Evolutionary conservation across 2,888 invertebrate species (phyloP).

Genomic region (Cheilosia urbana): DNA sequence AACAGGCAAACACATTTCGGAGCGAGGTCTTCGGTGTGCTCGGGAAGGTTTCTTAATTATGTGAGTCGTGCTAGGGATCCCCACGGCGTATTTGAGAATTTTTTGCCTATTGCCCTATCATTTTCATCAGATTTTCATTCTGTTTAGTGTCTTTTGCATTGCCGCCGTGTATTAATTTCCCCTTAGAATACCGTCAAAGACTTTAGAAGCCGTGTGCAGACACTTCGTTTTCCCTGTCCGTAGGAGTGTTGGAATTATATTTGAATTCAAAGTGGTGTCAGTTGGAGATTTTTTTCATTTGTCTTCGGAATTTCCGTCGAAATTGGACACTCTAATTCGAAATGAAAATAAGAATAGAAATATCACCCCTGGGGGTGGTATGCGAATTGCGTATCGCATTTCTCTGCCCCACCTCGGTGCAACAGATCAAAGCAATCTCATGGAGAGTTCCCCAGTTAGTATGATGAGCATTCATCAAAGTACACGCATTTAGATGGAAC

Average conservation of each 20-base stretch:
- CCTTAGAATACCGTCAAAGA: slow-evolving; percentile 35
- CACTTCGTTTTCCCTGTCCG: neutral
- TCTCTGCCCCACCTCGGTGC: slow-evolving; percentile 8
- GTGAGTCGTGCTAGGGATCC: slow-evolving; percentile 41
- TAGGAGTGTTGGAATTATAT: slow-evolving; percentile 26
- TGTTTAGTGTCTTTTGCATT: slow-evolving; percentile 1
- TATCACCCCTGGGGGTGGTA: neutral
- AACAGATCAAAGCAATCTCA: slow-evolving; percentile 37
- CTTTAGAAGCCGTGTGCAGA: slow-evolving; percentile 1
- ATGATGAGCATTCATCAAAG: slow-evolving; percentile 4
- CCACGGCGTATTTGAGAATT: slow-evolving; percentile 47
- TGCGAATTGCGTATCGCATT: slow-evolving; percentile 9
- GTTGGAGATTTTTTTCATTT: slow-evolving; percentile 8
- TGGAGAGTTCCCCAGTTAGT: neutral
- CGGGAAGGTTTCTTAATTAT: slow-evolving; percentile 51
- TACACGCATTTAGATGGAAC: no score
- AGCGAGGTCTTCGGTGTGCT: slow-evolving; percentile 12
- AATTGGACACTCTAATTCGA: slow-evolving; percentile 41
- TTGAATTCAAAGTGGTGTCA: slow-evolving; percentile 17
- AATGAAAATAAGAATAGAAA: neutral
- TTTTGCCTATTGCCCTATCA: slow-evolving; percentile 40
- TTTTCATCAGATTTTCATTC: slow-evolving; percentile 33
- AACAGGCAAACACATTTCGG: neutral
- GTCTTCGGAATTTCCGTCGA: slow-evolving; percentile 2
- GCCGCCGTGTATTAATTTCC: slow-evolving; percentile 51